Evolutionary conservation across 1,140 invertebrate species (phyloP).

Genomic region (Drosophila lacertosa): DNA sequence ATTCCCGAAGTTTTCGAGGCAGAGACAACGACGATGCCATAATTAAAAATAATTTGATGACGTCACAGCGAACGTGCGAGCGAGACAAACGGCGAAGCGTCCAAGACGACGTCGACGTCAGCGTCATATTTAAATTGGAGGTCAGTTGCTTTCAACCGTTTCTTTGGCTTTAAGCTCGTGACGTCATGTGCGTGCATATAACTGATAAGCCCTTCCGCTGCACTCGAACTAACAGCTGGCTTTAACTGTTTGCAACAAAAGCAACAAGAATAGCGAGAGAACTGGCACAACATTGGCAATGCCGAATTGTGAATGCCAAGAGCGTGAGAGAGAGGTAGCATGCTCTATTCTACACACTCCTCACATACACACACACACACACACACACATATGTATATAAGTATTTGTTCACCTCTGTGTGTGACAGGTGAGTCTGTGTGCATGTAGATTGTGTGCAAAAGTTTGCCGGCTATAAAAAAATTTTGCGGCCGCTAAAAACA

Average conservation of each 20-base stretch:
- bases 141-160: constrained; percentile 25
- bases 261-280: constrained; percentile 17
- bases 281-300: constrained; percentile 12
- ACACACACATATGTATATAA: constrained; percentile 2
- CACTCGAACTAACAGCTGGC: constrained; percentile 39
- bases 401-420: not conserved
- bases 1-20: constrained; percentile 12
- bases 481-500: constrained; percentile 42
- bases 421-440: constrained; percentile 24
- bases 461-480: constrained; percentile 43
- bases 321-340: constrained; percentile 16
- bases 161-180: constrained; percentile 28
- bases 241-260: constrained; percentile 20
- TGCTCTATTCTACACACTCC: constrained; percentile 4
- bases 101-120: not conserved
- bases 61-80: constrained; percentile 47
- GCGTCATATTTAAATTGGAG: constrained; percentile 33
- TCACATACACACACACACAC: not conserved
- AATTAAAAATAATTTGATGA: constrained; percentile 73
- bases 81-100: constrained; percentile 4
- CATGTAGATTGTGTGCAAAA: constrained; percentile 19
- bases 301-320: constrained; percentile 32
- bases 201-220: constrained; percentile 44
- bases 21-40: constrained; percentile 39
- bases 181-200: constrained; percentile 54